Evolutionary conservation across 2,113 vertebrate species (phyloP).

Genomic region (Gila orcuttii): DNA sequence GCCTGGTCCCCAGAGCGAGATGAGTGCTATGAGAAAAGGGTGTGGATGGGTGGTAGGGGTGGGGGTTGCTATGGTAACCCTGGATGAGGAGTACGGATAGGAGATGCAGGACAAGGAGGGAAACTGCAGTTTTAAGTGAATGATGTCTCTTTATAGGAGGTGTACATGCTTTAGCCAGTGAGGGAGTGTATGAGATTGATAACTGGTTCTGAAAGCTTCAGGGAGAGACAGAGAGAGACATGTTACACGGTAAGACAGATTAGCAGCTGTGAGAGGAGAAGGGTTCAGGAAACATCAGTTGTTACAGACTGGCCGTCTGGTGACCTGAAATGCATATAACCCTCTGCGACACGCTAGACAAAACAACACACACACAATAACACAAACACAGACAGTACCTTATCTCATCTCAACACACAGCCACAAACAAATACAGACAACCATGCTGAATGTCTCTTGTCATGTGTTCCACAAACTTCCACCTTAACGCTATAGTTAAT

Average conservation of each 20-base stretch:
- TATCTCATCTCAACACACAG: slow-evolving; percentile 13
- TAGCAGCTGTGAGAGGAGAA: slow-evolving; percentile 36
- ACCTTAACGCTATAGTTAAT: not conserved
- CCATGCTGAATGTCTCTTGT: not conserved
- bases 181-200: slow-evolving; percentile 26
- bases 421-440: slow-evolving; percentile 26
- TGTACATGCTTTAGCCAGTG: not conserved
- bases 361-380: slow-evolving; percentile 10
- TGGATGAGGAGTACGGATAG: slow-evolving; percentile 19
- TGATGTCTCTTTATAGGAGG: slow-evolving; percentile 15
- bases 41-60: slow-evolving; percentile 34
- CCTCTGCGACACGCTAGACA: not conserved
- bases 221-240: slow-evolving; percentile 52
- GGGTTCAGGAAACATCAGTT: slow-evolving; percentile 36
- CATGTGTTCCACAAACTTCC: not conserved
- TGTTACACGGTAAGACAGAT: slow-evolving; percentile 34
- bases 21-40: slow-evolving; percentile 25
- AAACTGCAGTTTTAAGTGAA: slow-evolving; percentile 32
- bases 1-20: slow-evolving; percentile 12
- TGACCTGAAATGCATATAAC: slow-evolving; percentile 37
- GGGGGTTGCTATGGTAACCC: slow-evolving; percentile 52
- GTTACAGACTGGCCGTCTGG: slow-evolving; percentile 29
- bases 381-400: slow-evolving; percentile 16
- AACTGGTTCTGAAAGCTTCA: slow-evolving; percentile 47
- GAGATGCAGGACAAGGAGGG: slow-evolving; percentile 2